Evolutionary conservation across 1,140 invertebrate species (phyloP), one percentile per base, ranked within the genome.

Genomic region (Babylonia areolata): DNA sequence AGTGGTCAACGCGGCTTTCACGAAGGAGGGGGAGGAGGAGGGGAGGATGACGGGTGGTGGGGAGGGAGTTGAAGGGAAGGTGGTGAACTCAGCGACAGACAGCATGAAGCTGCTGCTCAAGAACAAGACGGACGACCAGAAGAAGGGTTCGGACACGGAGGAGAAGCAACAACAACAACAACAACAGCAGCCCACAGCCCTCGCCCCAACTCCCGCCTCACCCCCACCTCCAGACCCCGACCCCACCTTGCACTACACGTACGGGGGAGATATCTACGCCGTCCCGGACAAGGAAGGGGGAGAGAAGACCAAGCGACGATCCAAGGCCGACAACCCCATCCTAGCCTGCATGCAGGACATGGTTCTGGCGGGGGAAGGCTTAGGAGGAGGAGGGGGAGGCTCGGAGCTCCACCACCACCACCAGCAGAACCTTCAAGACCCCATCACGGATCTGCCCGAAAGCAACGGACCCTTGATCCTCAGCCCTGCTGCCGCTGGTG

Each of bases 51-150:
- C n/a, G 35, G n/a, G 20, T 83, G n/a, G n/a, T n/a, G n/a, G n/a
- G 80, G n/a, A n/a, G n/a, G n/a, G n/a, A n/a, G n/a, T n/a, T n/a
- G n/a, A n/a, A n/a, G 51, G 28, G 46, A n/a, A n/a, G n/a, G 69
- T 77, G 33, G 40, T 33, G 11, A 28, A 37, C 6, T 88, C 85
- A 6, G 87, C 87, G 42, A 88, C 87, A 1, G 87, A 88, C 82
- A 88, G 85, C 79, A 88, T 88, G 82, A 88, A 88, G 77, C 28
- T 88, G 28, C 85, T 88, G 40, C 39, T 75, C 39, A 88, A 86
- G 51, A 88, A 88, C 82, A 88, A 86, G 79, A 88, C 87, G 28
- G 87, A 88, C 51, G 87, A 88, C 78, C 81, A 88, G 73, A 88
- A 88, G 46, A 86, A 51, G 40, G n/a, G 5, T 58, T 80, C 54